A percentile compares a stretch with the other conserved stretches of the same genome.
These are phyloP conservation scores for Parazoanthus atlanticus DNA, from an alignment of 92 coral and sea anemone genomes.

Conservation along the genomic window DNA sequence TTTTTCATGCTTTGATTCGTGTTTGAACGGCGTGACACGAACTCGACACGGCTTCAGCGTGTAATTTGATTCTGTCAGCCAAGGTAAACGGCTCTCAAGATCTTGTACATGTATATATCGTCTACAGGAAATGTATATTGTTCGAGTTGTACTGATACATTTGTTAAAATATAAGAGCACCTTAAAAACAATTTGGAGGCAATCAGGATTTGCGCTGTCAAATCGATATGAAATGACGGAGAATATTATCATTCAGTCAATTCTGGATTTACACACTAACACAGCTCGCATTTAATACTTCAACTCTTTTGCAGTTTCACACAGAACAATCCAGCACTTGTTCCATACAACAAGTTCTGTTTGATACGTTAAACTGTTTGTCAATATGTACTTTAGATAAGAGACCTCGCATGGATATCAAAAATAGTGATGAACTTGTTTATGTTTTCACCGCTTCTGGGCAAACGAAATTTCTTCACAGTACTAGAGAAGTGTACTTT, in stretches of 20 bases:
- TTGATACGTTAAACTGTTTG: not conserved
- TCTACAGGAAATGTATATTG: not conserved
- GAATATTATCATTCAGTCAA: not conserved
- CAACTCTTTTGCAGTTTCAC: not conserved
- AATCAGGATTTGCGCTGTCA: not conserved
- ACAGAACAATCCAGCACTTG: not conserved
- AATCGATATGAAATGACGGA: not conserved
- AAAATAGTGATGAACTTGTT: not conserved
- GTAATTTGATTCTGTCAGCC: not conserved
- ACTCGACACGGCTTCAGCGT: not conserved
- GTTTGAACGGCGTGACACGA: constrained; percentile 28
- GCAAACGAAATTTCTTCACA: not conserved
- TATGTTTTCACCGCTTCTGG: not conserved
- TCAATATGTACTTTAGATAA: not conserved
- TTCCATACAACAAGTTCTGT: not conserved
- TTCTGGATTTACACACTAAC: too few species aligned
- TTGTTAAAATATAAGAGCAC: not conserved
- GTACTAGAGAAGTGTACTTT: too few species aligned
- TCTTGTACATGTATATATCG: not conserved
- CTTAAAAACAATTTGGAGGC: not conserved
- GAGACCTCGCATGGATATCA: not conserved
- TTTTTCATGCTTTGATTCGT: not conserved
- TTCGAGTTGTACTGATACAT: not conserved
- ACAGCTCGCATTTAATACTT: too few species aligned
- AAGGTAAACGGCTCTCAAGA: not conserved